A percentile compares a stretch with the other conserved stretches of the same genome.
Evolutionary conservation across 2,113 vertebrate genomes (phyloP).

Genomic region (Porphyrio hochstetteri): DNA sequence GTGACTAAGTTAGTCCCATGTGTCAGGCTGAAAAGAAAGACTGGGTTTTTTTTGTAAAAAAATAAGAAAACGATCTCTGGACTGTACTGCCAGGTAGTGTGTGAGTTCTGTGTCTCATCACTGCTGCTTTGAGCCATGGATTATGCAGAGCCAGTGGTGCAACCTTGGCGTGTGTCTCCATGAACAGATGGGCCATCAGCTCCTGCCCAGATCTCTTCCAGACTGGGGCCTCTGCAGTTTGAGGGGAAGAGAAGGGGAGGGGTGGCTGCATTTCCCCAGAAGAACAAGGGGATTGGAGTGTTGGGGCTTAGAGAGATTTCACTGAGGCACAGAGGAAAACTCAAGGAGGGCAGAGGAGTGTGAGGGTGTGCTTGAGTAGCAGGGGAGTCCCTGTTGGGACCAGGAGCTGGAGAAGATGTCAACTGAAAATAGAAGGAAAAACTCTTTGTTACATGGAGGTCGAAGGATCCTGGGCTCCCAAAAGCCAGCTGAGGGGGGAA

Average conservation of each 20-base stretch:
- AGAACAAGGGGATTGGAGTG: background rate
- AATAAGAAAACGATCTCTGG: background rate
- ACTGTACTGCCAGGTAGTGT: background rate
- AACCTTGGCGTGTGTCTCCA: background rate
- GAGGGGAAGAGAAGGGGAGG: background rate
- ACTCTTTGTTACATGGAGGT: background rate
- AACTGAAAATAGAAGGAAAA: background rate
- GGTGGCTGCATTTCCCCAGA: background rate
- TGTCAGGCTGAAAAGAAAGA: background rate
- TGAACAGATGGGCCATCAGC: fast-evolving
- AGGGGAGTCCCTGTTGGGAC: background rate
- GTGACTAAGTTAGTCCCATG: background rate
- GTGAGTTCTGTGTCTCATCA: background rate
- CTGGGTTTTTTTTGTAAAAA: background rate
- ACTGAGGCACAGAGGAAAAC: background rate
- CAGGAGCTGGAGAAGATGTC: background rate
- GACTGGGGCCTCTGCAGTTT: background rate
- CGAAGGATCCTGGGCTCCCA: background rate
- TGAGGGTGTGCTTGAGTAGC: background rate
- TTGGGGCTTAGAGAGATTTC: background rate
- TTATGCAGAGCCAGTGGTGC: background rate
- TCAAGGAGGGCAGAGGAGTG: background rate
- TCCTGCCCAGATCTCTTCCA: background rate
- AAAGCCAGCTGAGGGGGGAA: background rate
- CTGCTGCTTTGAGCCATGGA: background rate